phyloP scores from a whole-genome alignment of 2,113 vertebrate genomes.

The Coptodon rendalli region DNA sequence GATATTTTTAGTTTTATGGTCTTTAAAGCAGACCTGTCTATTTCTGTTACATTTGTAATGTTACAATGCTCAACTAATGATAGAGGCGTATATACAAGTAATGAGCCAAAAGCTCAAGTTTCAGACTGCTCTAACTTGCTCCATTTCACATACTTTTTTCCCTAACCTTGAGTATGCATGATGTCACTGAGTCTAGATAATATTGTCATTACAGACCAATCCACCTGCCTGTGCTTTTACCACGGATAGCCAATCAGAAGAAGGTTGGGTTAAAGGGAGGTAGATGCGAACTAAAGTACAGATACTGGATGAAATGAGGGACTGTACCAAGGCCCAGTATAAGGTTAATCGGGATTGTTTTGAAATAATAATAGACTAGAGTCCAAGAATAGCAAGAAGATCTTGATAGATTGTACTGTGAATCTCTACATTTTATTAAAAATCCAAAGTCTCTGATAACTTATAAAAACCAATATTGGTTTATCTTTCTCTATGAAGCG shows the following conservation, averaged over 20 bases:
- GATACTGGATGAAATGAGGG: background rate
- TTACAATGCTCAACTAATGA: background rate
- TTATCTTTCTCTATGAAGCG: background rate
- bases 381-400: background rate
- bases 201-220: background rate
- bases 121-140: background rate
- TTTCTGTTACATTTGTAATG: background rate
- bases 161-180: background rate
- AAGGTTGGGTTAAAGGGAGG: background rate
- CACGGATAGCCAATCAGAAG: background rate
- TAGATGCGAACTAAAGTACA: background rate
- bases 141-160: background rate
- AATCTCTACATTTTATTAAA: background rate
- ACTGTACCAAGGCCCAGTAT: background rate
- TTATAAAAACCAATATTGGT: background rate
- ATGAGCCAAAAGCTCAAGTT: background rate
- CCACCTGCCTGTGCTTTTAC: background rate
- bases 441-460: background rate
- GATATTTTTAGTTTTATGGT: background rate
- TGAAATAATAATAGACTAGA: background rate
- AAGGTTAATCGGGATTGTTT: background rate
- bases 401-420: background rate
- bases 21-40: background rate
- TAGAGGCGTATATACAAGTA: no score
- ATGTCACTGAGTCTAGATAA: background rate